These are phyloP conservation scores for Zoanthus sansibaricus DNA, from an alignment of 92 coral and sea anemone species.

Conservation along the genomic window DNA sequence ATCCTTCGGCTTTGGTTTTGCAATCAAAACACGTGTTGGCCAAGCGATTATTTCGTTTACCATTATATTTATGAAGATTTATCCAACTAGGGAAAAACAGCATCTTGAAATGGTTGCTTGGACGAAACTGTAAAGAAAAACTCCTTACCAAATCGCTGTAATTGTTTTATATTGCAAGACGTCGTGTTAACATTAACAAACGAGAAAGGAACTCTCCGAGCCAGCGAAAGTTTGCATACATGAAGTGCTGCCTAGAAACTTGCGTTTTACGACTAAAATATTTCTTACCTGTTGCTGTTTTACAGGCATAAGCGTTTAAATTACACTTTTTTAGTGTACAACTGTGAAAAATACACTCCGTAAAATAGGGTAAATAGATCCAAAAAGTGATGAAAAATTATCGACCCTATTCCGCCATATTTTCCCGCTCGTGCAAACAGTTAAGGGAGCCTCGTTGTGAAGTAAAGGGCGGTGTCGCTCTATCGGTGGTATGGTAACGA, in stretches of 20 bases:
- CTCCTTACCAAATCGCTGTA: background rate
- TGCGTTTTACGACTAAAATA: background rate
- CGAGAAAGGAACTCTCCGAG: background rate
- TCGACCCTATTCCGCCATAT: constrained; percentile 1
- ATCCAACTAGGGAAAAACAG: background rate
- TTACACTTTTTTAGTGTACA: background rate
- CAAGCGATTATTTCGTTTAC: background rate
- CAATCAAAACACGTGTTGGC: background rate
- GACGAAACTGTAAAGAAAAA: background rate
- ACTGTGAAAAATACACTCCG: background rate
- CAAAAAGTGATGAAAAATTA: background rate
- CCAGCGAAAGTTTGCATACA: constrained; percentile 30
- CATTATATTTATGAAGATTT: background rate
- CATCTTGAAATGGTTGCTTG: background rate
- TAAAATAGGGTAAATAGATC: background rate
- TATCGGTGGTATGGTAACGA: background rate
- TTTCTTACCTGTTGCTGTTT: constrained; percentile 10
- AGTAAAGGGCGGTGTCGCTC: background rate
- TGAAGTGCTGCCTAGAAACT: constrained; percentile 27
- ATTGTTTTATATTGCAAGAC: background rate
- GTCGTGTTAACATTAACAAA: constrained; percentile 37
- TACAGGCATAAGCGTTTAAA: background rate
- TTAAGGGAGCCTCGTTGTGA: constrained; percentile 29
- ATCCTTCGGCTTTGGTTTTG: background rate
- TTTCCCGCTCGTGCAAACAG: constrained; percentile 24